Evolutionary conservation across 2,888 invertebrate species (phyloP).

Genomic region (Drosophila leonis): DNA sequence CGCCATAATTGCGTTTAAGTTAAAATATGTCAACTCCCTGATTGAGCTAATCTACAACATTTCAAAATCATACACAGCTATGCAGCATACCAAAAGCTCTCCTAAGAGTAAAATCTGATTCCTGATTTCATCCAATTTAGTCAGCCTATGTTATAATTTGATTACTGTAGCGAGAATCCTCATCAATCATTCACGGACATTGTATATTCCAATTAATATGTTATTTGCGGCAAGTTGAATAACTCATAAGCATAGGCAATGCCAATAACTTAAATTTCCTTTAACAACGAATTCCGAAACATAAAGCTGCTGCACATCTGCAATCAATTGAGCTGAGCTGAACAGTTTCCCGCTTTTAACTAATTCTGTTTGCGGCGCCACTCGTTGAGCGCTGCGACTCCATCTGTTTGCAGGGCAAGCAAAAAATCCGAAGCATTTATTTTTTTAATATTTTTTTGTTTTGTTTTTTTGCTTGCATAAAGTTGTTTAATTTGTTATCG

Average conservation of each 20-base stretch:
- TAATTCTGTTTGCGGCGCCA: constrained; percentile 22
- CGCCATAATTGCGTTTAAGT: too few relatives aligned
- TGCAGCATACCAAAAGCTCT: not conserved
- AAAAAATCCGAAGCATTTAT: constrained; percentile 31
- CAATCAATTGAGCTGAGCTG: not conserved
- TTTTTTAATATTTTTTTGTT: constrained; percentile 33
- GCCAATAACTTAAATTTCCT: not conserved
- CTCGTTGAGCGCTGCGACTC: constrained; percentile 4
- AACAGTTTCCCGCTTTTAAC: not conserved
- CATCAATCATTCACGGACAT: not conserved
- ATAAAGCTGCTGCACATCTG: not conserved
- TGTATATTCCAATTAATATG: not conserved
- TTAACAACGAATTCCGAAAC: not conserved
- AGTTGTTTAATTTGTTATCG: constrained; percentile 79
- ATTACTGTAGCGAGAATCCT: not conserved
- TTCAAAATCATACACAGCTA: not conserved
- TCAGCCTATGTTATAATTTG: not conserved
- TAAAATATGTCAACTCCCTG: not conserved
- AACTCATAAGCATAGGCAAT: not conserved
- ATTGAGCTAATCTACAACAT: not conserved
- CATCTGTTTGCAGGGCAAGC: constrained; percentile 17
- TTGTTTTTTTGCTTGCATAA: constrained; percentile 68
- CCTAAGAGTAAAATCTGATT: not conserved
- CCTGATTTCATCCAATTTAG: not conserved
- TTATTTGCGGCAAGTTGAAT: not conserved